These are phyloP conservation scores for Halyomorpha halys DNA, from an alignment of 1,140 invertebrate genomes.

Conservation along the genomic window DNA sequence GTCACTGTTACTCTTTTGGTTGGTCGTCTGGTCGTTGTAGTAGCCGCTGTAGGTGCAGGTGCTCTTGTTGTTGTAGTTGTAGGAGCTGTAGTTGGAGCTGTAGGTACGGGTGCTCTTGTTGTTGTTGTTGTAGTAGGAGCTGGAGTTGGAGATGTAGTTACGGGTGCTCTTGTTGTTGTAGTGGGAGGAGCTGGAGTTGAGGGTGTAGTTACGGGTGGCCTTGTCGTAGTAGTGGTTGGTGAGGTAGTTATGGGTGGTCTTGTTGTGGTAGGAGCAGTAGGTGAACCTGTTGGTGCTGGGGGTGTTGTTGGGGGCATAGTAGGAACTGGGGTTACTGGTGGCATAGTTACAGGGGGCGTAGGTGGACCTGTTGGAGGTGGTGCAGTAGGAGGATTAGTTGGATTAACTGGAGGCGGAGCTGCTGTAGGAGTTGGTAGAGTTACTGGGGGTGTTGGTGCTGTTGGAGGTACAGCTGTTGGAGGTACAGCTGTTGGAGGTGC, in stretches of 20 bases:
- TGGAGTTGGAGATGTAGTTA: background rate
- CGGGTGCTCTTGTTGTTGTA: background rate
- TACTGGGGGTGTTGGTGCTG: background rate
- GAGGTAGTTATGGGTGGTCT: background rate
- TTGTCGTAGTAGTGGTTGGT: background rate
- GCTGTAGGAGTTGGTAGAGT: background rate
- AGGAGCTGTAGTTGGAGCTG: background rate
- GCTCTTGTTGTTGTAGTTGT: background rate
- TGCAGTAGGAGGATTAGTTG: background rate
- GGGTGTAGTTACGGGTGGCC: background rate
- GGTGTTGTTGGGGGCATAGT: background rate
- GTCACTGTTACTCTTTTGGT: background rate
- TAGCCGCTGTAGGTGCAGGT: background rate
- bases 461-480: too few relatives aligned
- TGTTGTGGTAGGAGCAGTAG: background rate
- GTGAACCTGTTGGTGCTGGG: background rate
- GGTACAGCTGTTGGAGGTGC: too few relatives aligned
- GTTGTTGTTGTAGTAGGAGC: background rate
- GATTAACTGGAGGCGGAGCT: background rate
- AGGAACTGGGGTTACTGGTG: background rate
- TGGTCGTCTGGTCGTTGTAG: slow-evolving; percentile 2
- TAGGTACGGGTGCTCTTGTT: background rate
- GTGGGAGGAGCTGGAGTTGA: background rate
- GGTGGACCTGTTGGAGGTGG: background rate
- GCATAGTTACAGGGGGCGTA: background rate